A percentile compares a stretch with the other conserved stretches of the same genome.
Conservation (phyloP, 2,888 invertebrate genomes). For the Smittia aterrima region DNA sequence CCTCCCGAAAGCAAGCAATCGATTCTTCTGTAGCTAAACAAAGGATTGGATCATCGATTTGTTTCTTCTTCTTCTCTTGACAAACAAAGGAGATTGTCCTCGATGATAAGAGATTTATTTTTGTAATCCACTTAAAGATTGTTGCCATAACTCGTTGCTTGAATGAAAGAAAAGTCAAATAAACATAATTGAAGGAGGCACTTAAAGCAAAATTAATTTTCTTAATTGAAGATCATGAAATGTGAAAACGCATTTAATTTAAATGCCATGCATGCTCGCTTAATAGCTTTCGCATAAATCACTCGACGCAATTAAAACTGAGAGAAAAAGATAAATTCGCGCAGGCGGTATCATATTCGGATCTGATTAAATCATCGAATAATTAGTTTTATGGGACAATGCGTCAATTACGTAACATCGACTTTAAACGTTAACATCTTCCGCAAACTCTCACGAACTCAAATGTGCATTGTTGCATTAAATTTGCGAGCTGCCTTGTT, state of each 20-base stretch:
- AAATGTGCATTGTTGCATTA: conserved; percentile 1
- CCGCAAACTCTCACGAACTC: too few relatives aligned
- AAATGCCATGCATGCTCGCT: conserved; percentile 29
- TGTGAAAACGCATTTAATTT: conserved; percentile 25
- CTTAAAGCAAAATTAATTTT: conserved; percentile 26
- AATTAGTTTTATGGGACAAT: neutral
- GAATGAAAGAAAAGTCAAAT: conserved; percentile 3
- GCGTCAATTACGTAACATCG: neutral
- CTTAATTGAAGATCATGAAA: conserved; percentile 25
- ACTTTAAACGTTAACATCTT: too few relatives aligned
- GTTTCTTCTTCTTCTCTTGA: conserved; percentile 5
- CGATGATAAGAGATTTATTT: conserved; percentile 16
- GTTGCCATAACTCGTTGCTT: neutral
- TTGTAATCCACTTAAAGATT: conserved; percentile 15
- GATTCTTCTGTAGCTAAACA: neutral
- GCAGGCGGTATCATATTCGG: neutral
- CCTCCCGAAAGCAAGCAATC: conserved; percentile 8
- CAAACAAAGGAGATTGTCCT: conserved; percentile 12
- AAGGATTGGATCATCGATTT: neutral
- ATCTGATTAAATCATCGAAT: conserved; percentile 16
- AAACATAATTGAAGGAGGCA: conserved; percentile 16
- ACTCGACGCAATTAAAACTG: conserved; percentile 14
- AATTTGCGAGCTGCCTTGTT: neutral
- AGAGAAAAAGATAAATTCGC: neutral
- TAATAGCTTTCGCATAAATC: conserved; percentile 36